These are phyloP conservation scores for Sebastes jordani DNA, from an alignment of 2,797 vertebrate species.

Conservation along the genomic window DNA sequence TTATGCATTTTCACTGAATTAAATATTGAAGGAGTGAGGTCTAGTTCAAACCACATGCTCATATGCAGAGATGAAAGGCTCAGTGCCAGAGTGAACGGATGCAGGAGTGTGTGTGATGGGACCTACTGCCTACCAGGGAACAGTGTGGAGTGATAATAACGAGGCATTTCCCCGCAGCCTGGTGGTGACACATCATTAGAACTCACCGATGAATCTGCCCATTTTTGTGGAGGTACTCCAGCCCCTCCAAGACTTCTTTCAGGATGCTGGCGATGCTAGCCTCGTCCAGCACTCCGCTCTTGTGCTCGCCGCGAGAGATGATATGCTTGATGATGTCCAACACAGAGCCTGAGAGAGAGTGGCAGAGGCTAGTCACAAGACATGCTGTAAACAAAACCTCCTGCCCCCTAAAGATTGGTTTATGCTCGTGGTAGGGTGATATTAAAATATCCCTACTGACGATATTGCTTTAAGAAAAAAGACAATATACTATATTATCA, in stretches of 20 bases:
- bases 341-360: conserved; percentile 86
- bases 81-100: background rate
- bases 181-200: background rate
- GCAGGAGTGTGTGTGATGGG: background rate
- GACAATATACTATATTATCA: too few relatives aligned
- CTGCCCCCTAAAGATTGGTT: background rate
- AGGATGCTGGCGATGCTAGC: conserved; percentile 91
- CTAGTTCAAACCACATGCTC: conserved; percentile 22
- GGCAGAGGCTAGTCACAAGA: conserved; percentile 29
- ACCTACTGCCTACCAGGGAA: background rate
- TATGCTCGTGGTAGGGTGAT: too few relatives aligned
- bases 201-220: conserved; percentile 95
- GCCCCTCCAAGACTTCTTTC: conserved; percentile 91
- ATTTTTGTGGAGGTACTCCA: conserved; percentile 96
- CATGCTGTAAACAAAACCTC: background rate
- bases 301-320: conserved; percentile 94
- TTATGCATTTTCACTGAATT: conserved; percentile 69
- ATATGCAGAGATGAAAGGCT: conserved; percentile 20
- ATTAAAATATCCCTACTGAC: too few relatives aligned
- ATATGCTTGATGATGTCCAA: conserved; percentile 96
- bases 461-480: too few relatives aligned
- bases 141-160: background rate
- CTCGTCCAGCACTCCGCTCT: conserved; percentile 92
- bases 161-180: background rate
- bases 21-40: conserved; percentile 67